Conservation (phyloP, 2,888 invertebrate species). For the Athrips mouffetella region DNA sequence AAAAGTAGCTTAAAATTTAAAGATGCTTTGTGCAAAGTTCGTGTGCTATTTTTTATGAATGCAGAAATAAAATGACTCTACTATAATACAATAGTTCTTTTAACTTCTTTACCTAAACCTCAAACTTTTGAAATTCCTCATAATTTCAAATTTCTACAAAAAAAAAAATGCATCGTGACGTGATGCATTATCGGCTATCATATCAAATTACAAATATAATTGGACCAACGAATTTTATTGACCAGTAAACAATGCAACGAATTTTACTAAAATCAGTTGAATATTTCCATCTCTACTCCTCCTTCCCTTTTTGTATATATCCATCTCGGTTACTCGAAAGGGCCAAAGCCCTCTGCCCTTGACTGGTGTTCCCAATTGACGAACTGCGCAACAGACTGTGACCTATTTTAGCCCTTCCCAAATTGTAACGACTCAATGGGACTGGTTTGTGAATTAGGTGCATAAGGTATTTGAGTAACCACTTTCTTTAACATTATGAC, state of each 20-base stretch:
- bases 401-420: constrained; percentile 40
- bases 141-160: too few relatives aligned
- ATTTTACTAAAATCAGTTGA: constrained; percentile 21
- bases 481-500: too few relatives aligned
- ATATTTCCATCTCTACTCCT: constrained; percentile 5
- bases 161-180: too few relatives aligned
- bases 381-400: constrained; percentile 44
- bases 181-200: neutral
- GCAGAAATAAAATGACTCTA: too few relatives aligned
- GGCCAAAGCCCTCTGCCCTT: constrained; percentile 52
- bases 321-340: constrained; percentile 31
- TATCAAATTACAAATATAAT: constrained; percentile 1
- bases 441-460: neutral
- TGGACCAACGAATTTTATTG: neutral
- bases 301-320: constrained; percentile 11
- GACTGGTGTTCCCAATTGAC: constrained; percentile 38
- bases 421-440: constrained; percentile 9
- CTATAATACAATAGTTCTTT: too few relatives aligned
- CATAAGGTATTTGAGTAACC: neutral
- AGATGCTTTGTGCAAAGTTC: too few relatives aligned
- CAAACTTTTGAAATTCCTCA: neutral
- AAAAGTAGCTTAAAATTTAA: too few relatives aligned
- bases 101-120: neutral
- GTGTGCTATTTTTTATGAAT: too few relatives aligned
- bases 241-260: neutral